Percentiles rank a stretch among this genome's conserved stretches.
Conservation (phyloP, 2,888 invertebrate genomes). For the Erpobdella octoculata region DNA sequence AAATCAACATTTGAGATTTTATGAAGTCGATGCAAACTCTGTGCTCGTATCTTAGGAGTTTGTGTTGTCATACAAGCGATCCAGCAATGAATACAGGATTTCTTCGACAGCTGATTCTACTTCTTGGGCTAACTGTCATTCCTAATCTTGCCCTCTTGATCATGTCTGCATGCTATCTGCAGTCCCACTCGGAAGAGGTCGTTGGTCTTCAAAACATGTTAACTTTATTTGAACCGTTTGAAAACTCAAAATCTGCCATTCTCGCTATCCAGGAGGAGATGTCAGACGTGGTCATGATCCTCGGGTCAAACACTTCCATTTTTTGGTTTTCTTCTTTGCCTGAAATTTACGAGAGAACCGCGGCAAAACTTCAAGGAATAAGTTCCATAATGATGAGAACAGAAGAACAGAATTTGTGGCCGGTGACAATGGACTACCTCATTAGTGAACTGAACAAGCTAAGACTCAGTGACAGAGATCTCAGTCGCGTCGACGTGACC, state of each 20-base stretch:
- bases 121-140: conserved; percentile 19
- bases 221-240: conserved; percentile 9
- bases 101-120: conserved; percentile 3
- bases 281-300: conserved; percentile 5
- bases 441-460: background rate
- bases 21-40: background rate
- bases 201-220: background rate
- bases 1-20: no score
- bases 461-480: background rate
- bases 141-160: conserved; percentile 17
- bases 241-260: background rate
- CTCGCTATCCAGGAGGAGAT: conserved; percentile 11
- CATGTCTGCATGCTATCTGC: background rate
- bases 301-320: background rate
- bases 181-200: background rate
- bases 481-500: background rate
- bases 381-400: background rate
- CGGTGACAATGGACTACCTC: background rate
- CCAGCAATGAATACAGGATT: background rate
- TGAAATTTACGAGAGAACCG: conserved; percentile 22
- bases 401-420: background rate
- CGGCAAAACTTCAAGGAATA: background rate
- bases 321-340: background rate
- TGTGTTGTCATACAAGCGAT: background rate
- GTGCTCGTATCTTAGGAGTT: no score